Evolutionary conservation across 2,888 invertebrate species (phyloP), one percentile per base, ranked within the genome.

Genomic region (Exocentrus adspersus): DNA sequence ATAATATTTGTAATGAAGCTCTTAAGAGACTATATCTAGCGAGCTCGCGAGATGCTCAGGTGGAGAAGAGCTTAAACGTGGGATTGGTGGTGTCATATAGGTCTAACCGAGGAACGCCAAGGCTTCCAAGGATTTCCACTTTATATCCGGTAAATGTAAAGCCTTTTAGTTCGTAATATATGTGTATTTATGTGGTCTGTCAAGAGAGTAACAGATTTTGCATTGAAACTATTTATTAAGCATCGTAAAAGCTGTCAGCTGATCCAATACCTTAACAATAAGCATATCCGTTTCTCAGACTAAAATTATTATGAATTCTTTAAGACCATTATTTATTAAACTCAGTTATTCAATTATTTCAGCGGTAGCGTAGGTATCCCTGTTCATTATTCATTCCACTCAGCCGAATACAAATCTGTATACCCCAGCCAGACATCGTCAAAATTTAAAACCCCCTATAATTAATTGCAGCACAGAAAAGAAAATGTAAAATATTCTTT

Each of bases 1-100:
- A n/a, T n/a, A n/a, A n/a, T n/a, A 51, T 32, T 37, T 51, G 51
- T 51, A 51, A 51, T 37, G 51, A 51, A 51, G 51, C n/a, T 51
- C 12, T 12, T 51, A 4, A 17, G 32, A 19, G 37, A n/a, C 17
- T 37, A 17, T 37, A 32, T 12, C 28, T 3, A 32, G n/a, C 19
- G n/a, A n/a, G 7, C 51, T 37, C 32, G 20, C 37, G 51, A 51
- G 51, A 51, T 51, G 30, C 51, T 51, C 51, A 51, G 51, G 51
- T 51, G 51, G 19, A 51, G 51, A 19, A 19, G 30, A 20, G 51
- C 32, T 51, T 51, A 51, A 32, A 20, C 16, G 17, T 5, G 21
- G 51, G 37, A 51, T 51, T 51, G 32, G 51, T 12, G 51, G 30
- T 51, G 51, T 51, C 51, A 51, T 17, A 37, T 37, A 32, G 37